These are phyloP conservation scores for Drosophila rubida DNA, from an alignment of 2,888 invertebrate species.

Conservation along the genomic window DNA sequence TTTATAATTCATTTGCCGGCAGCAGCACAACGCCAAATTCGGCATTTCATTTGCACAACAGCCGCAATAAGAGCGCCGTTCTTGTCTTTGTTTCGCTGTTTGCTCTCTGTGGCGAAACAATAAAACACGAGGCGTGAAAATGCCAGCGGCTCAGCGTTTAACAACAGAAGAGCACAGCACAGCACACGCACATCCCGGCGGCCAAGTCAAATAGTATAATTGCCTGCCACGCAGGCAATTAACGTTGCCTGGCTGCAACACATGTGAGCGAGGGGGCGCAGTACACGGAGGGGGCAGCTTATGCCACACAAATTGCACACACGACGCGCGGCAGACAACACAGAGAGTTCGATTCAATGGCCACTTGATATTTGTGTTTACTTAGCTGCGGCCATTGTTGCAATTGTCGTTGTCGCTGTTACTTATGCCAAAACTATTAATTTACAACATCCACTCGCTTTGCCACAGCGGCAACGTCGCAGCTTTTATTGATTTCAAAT, in stretches of 20 bases:
- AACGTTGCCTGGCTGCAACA: slow-evolving; percentile 28
- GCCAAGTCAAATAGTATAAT: slow-evolving; percentile 59
- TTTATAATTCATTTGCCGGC: slow-evolving; percentile 60
- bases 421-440: slow-evolving; percentile 28
- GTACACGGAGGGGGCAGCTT: slow-evolving; percentile 13
- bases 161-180: slow-evolving; percentile 47
- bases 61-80: slow-evolving; percentile 1
- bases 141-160: slow-evolving; percentile 67
- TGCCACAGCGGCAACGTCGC: neutral
- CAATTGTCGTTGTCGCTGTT: slow-evolving; percentile 13
- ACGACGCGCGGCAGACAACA: slow-evolving; percentile 4
- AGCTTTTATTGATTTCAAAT: slow-evolving; percentile 38
- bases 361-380: slow-evolving; percentile 36
- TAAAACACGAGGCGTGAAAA: slow-evolving; percentile 71
- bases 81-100: neutral
- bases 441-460: slow-evolving; percentile 7
- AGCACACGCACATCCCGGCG: slow-evolving; percentile 49
- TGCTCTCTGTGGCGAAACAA: slow-evolving; percentile 51
- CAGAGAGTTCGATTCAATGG: slow-evolving; percentile 12
- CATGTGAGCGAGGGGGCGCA: no score
- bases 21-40: slow-evolving; percentile 30
- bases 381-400: slow-evolving; percentile 15
- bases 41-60: slow-evolving; percentile 43
- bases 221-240: slow-evolving; percentile 54
- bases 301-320: slow-evolving; percentile 43